Conservation (phyloP, 2,888 invertebrate genomes). For the Carpatolechia fugitivella region DNA sequence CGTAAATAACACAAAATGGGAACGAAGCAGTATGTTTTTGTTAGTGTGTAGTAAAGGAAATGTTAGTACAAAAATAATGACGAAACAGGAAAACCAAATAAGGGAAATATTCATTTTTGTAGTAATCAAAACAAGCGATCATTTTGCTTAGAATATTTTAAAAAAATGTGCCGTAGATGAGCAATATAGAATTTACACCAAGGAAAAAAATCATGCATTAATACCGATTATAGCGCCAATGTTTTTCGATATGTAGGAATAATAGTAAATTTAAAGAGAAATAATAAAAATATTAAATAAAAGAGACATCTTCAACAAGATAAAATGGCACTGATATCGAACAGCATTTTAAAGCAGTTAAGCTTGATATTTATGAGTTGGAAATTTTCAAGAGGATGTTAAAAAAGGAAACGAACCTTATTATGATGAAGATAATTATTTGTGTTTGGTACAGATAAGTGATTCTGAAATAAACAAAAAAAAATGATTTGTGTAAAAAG, state of each 20-base stretch:
- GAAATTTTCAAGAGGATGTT: constrained; percentile 62
- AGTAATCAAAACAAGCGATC: neutral
- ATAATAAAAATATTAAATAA: neutral
- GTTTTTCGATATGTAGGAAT: neutral
- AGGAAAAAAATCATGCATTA: neutral
- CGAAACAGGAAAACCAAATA: neutral
- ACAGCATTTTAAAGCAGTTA: constrained; percentile 55
- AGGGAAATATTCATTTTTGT: neutral
- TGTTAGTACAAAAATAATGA: too few relatives aligned
- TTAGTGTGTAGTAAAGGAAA: too few relatives aligned
- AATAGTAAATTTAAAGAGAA: neutral
- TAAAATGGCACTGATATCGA: constrained; percentile 9
- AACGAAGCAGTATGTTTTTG: too few relatives aligned
- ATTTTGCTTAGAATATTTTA: neutral
- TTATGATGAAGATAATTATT: constrained; percentile 90
- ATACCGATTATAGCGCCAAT: neutral
- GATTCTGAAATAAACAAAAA: constrained; percentile 89
- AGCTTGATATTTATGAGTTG: constrained; percentile 50
- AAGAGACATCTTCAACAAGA: neutral
- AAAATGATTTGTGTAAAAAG: constrained; percentile 75
- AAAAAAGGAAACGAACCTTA: constrained; percentile 84
- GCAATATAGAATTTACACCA: neutral
- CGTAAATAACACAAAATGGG: too few relatives aligned
- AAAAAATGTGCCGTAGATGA: neutral
- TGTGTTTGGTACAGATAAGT: constrained; percentile 92